A percentile compares a stretch with the other conserved stretches of the same genome.
phyloP scores from a whole-genome alignment of 2,888 invertebrate genomes.

The Sminthurides aquaticus region DNA sequence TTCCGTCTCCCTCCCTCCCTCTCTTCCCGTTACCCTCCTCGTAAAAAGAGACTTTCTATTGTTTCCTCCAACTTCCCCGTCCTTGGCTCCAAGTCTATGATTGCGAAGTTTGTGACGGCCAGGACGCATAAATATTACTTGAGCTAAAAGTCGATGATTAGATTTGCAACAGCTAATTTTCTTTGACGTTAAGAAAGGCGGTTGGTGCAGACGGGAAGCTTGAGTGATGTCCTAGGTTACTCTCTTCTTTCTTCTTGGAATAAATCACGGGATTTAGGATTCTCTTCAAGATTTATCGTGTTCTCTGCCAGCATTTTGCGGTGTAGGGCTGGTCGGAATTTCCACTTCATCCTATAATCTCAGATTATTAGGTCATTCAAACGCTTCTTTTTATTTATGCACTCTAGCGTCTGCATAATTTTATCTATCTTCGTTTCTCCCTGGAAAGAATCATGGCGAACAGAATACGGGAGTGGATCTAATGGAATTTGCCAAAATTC shows the following conservation, averaged over 20 bases:
- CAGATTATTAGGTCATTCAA: not conserved
- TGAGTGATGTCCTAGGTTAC: not conserved
- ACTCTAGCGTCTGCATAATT: too few relatives aligned
- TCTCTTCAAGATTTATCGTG: not conserved
- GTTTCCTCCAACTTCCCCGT: too few relatives aligned
- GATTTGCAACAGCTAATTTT: not conserved
- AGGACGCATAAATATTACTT: not conserved
- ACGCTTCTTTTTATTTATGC: too few relatives aligned
- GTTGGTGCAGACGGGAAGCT: not conserved
- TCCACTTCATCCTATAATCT: not conserved
- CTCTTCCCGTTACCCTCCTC: too few relatives aligned
- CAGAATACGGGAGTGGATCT: too few relatives aligned
- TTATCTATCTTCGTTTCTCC: too few relatives aligned
- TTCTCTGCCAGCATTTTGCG: not conserved
- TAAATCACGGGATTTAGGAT: not conserved
- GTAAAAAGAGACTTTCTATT: too few relatives aligned
- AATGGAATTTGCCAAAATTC: too few relatives aligned
- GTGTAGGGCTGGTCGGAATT: not conserved
- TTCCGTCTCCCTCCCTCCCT: too few relatives aligned
- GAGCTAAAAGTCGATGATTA: not conserved
- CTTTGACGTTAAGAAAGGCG: not conserved
- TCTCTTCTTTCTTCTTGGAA: not conserved
- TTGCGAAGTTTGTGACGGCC: too few relatives aligned
- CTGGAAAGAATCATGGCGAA: too few relatives aligned
- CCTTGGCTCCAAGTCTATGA: too few relatives aligned